These are phyloP conservation scores for Leptopilina myrica DNA, from an alignment of 2,888 invertebrate genomes.

Conservation along the genomic window DNA sequence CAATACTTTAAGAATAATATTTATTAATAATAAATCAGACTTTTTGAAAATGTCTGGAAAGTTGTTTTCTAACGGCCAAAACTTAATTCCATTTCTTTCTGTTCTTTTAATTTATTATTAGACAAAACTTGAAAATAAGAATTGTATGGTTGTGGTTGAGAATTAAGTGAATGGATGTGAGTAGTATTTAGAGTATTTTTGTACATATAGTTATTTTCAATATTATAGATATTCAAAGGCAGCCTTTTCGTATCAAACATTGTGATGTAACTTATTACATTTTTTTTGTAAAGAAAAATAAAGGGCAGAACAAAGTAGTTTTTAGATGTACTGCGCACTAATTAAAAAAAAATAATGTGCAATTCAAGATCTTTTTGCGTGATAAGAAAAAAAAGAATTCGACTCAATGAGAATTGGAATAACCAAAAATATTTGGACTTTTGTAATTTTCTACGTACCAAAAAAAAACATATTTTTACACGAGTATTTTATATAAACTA, in stretches of 20 bases:
- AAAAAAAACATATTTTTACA: slow-evolving; percentile 40
- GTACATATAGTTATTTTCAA: slow-evolving; percentile 12
- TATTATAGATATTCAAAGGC: neutral
- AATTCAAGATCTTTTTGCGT: slow-evolving; percentile 2
- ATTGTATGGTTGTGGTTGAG: neutral
- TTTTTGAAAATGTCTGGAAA: neutral
- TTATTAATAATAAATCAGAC: neutral
- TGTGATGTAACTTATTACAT: slow-evolving; percentile 6
- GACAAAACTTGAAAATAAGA: slow-evolving; percentile 5
- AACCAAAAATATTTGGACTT: neutral
- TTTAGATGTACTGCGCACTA: neutral
- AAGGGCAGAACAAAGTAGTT: neutral
- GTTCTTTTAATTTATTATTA: neutral
- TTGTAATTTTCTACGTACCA: slow-evolving; percentile 12
- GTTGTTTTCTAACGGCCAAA: slow-evolving; percentile 18
- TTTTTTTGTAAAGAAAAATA: neutral
- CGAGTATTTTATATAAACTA: slow-evolving; percentile 53
- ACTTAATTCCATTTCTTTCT: slow-evolving; percentile 16
- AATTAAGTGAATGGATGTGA: neutral
- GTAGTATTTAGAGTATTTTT: slow-evolving; percentile 34
- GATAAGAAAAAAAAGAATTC: neutral
- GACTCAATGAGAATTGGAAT: neutral
- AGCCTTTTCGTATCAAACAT: slow-evolving; percentile 12
- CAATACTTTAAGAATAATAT: slow-evolving; percentile 11
- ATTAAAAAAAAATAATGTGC: slow-evolving; percentile 5